Evolutionary conservation across 2,888 invertebrate genomes (phyloP), one percentile per base, ranked within the genome.

Genomic region (Ophioninae sp.): DNA sequence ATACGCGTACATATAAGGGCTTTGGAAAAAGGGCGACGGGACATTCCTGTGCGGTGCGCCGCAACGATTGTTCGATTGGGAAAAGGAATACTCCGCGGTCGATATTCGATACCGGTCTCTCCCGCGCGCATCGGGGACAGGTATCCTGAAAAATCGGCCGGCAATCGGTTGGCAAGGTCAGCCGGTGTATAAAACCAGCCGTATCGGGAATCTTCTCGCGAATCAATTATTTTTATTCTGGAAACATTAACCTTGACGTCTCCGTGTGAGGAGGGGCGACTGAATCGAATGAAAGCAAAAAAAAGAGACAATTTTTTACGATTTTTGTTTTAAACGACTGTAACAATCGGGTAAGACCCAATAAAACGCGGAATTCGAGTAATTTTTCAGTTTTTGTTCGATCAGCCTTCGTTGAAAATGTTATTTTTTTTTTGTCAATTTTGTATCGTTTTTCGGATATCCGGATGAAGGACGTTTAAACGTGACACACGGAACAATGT

Each of bases 21-120:
- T 10, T 39, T 17, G 23, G 73, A 68, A 13, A 70, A 74, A 41
- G 61, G 30, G 41, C 44, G 68, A 81, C 56, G 73, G 67, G 62
- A 79, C 84, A 81, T 79, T 79, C 79, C 79, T 41, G 70, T 79
- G 81, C 76, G 81, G 84, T 76, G 57, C 67, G 81, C 84, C 84
- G 76, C 84, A 84, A 79, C 84, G 84, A 79, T 84, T 84, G 84
- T 84, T 84, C 84, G 81, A 68, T 57, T 81, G 84, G 74, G 84
- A 84, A 84, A 84, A 84, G 72, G 75, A 70, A 79, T 81, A 84
- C 81, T 50, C 59, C 62, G 76, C 76, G 81, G 81, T 84, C 79
- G 84, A 84, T 79, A 84, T 81, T 81, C 81, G 84, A 84, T 84
- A 84, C 84, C 81, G 41, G 79, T 30, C 62, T 67, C 39, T 59